Percentiles rank a stretch among this genome's conserved stretches.
These are phyloP conservation scores for Adelosebastes latens DNA, from an alignment of 2,797 vertebrate species.

Conservation along the genomic window DNA sequence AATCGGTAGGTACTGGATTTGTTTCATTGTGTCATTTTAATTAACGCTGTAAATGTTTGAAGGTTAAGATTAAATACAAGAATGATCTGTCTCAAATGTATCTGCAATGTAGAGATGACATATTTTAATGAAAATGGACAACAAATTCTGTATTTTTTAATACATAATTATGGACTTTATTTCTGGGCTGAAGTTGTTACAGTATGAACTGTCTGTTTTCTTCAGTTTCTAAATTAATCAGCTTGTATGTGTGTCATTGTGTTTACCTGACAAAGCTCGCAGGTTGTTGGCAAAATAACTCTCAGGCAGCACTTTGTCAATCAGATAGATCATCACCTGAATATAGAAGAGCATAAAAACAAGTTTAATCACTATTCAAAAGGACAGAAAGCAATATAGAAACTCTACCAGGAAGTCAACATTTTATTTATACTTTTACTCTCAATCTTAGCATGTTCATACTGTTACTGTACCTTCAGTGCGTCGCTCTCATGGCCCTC, in stretches of 20 bases:
- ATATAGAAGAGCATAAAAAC: background rate
- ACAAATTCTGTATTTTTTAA: background rate
- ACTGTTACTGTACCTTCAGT: conserved; percentile 85
- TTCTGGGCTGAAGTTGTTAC: background rate
- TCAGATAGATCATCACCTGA: conserved; percentile 99
- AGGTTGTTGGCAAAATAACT: conserved; percentile 99
- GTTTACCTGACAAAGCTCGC: conserved; percentile 88
- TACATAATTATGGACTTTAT: background rate
- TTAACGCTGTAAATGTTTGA: background rate
- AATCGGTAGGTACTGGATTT: accelerated
- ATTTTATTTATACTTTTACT: background rate
- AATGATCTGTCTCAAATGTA: too few relatives aligned
- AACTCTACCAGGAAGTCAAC: background rate
- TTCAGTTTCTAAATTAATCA: background rate
- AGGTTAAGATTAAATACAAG: too few relatives aligned
- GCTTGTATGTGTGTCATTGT: background rate
- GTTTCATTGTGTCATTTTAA: background rate
- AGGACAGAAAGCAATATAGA: background rate
- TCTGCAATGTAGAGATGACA: too few relatives aligned
- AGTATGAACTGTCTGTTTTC: background rate
- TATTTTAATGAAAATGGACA: too few relatives aligned
- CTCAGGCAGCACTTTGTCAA: conserved; percentile 98
- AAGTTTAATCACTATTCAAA: background rate
- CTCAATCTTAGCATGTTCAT: too few relatives aligned
- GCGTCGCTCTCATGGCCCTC: conserved; percentile 97